These are phyloP conservation scores for Protonemura montana DNA, from an alignment of 2,888 invertebrate genomes.

Conservation along the genomic window DNA sequence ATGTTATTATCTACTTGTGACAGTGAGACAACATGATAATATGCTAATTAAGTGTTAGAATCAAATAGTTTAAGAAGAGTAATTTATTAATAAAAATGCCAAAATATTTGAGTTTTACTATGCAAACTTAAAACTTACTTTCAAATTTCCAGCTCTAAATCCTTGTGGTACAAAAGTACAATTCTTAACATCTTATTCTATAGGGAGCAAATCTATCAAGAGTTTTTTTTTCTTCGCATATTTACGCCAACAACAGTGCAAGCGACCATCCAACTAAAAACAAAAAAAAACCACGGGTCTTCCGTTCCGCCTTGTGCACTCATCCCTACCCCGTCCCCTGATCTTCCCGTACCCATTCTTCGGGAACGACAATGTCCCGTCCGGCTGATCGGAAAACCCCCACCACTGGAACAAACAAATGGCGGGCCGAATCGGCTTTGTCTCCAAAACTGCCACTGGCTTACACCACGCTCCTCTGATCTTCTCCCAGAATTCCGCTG, in stretches of 20 bases:
- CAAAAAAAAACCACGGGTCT: neutral
- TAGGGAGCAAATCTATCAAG: neutral
- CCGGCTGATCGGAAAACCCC: neutral
- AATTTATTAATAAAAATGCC: too few species aligned
- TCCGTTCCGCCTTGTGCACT: neutral
- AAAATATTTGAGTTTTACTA: too few species aligned
- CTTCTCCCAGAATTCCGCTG: neutral
- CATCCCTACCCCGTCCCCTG: neutral
- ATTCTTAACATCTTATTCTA: neutral
- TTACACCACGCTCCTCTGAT: neutral
- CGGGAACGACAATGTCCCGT: neutral
- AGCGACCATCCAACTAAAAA: neutral
- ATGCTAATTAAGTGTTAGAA: too few species aligned
- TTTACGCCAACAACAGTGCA: neutral
- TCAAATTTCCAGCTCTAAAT: neutral
- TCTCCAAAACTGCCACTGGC: neutral
- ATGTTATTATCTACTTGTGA: too few species aligned
- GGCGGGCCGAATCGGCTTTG: neutral
- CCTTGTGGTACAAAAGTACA: neutral
- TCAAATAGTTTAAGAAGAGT: too few species aligned
- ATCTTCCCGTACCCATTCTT: neutral
- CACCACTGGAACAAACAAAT: neutral
- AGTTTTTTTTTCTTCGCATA: neutral
- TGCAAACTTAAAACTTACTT: too few species aligned
- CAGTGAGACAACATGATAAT: too few species aligned